Percentiles rank a stretch among this genome's conserved stretches.
phyloP scores from a whole-genome alignment of 2,888 invertebrate species.

The Dolichopus griseipennis region DNA sequence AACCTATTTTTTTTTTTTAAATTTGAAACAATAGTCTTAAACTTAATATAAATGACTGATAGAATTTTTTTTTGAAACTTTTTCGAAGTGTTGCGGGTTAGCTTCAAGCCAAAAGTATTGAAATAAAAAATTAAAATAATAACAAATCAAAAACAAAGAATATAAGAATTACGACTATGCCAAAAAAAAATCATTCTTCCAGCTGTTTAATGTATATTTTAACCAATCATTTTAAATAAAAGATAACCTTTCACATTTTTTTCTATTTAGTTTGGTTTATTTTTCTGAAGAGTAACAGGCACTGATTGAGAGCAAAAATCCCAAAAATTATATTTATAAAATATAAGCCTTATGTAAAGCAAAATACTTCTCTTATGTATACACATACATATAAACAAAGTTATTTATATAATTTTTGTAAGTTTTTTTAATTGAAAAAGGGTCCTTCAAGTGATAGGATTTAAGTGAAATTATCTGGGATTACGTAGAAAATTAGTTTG shows the following conservation, averaged over 20 bases:
- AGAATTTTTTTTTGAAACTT: background rate
- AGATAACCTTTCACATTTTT: background rate
- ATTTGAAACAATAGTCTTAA: background rate
- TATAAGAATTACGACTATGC: too few species aligned
- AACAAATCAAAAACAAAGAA: too few species aligned
- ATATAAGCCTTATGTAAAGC: background rate
- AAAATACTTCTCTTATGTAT: background rate
- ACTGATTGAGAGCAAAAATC: conserved; percentile 8
- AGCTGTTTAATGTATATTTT: too few species aligned
- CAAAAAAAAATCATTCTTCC: too few species aligned
- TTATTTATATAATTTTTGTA: background rate
- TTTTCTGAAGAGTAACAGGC: conserved; percentile 20
- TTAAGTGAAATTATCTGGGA: conserved; percentile 31
- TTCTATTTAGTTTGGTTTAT: conserved; percentile 19
- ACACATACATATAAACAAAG: conserved; percentile 9
- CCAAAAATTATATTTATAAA: background rate
- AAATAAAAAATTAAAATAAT: conserved; percentile 11
- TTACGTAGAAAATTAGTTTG: conserved; percentile 29
- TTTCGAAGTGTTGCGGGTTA: conserved; percentile 14
- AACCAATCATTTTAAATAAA: too few species aligned
- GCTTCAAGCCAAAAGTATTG: conserved; percentile 12
- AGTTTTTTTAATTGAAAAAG: background rate
- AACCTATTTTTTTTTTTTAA: too few species aligned
- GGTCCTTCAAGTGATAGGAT: conserved; percentile 22
- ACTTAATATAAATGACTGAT: too few species aligned